Evolutionary conservation across 2,888 invertebrate species (phyloP).

Genomic region (Folsomia manolachei): DNA sequence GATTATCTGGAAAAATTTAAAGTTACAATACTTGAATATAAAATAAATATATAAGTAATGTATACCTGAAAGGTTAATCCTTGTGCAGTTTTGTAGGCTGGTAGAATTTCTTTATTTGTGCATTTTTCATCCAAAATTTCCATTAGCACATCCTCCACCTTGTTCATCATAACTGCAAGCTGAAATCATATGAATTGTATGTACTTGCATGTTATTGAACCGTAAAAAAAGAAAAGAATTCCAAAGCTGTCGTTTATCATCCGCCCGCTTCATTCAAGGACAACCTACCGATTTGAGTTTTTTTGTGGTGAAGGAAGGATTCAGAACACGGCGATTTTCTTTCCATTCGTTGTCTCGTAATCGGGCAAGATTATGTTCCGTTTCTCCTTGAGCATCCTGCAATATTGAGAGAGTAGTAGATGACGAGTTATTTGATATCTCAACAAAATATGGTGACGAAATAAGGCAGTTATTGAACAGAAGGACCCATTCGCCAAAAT

Average conservation of each 20-base stretch:
- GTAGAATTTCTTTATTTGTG: conserved; percentile 38
- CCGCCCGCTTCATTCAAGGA: not conserved
- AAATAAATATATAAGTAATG: too few species aligned
- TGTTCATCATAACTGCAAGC: conserved; percentile 49
- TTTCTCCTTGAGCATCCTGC: conserved; percentile 49
- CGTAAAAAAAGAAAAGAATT: conserved; percentile 21
- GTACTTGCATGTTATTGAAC: not conserved
- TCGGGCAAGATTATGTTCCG: conserved; percentile 47
- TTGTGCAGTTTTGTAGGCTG: conserved; percentile 47
- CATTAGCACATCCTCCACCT: conserved; percentile 46
- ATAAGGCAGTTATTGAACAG: too few species aligned
- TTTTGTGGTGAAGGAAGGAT: conserved; percentile 49
- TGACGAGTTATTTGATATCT: too few species aligned
- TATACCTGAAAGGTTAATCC: conserved; percentile 48
- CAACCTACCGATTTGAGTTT: conserved; percentile 46
- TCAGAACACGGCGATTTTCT: conserved; percentile 47
- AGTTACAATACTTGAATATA: too few species aligned
- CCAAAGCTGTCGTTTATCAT: too few species aligned
- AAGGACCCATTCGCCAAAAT: not conserved
- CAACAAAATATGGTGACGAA: too few species aligned
- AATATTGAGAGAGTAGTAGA: conserved; percentile 1
- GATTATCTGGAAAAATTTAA: too few species aligned
- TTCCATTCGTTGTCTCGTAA: conserved; percentile 49
- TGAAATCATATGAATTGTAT: conserved; percentile 7
- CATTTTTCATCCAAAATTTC: conserved; percentile 49